These are phyloP conservation scores for Conchocele bisecta DNA, from an alignment of 2,888 invertebrate species.

Conservation along the genomic window DNA sequence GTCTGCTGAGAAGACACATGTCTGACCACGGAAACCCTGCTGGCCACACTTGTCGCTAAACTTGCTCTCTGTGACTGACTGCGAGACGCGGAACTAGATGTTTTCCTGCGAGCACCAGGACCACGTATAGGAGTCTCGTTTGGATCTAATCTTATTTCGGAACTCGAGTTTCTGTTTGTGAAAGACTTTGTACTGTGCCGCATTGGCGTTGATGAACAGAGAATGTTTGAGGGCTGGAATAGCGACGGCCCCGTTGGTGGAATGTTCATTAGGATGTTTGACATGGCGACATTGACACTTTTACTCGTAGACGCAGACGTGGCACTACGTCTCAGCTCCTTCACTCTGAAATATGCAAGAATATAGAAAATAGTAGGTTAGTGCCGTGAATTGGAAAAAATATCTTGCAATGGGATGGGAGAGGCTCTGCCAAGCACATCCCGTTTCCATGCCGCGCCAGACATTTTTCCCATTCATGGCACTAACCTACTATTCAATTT, in stretches of 20 bases:
- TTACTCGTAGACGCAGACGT: slow-evolving; percentile 56
- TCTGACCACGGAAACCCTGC: slow-evolving; percentile 28
- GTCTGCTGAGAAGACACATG: slow-evolving; percentile 24
- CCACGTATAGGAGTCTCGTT: slow-evolving; percentile 74
- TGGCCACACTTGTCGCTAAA: slow-evolving; percentile 37
- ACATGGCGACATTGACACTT: slow-evolving; percentile 64
- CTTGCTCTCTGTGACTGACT: slow-evolving; percentile 20
- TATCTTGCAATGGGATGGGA: not conserved
- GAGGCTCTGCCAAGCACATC: not conserved
- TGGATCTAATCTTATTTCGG: slow-evolving; percentile 69
- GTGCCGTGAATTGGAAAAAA: too few species aligned
- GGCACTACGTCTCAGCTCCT: slow-evolving; percentile 68
- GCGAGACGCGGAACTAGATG: slow-evolving; percentile 39
- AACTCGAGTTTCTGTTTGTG: slow-evolving; percentile 45
- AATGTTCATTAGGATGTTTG: slow-evolving; percentile 74
- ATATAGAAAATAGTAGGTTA: too few species aligned
- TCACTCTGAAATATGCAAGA: slow-evolving; percentile 66
- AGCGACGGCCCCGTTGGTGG: slow-evolving; percentile 73
- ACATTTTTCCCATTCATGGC: too few species aligned
- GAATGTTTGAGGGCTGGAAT: slow-evolving; percentile 76
- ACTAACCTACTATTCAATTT: too few species aligned
- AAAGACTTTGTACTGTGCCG: slow-evolving; percentile 58
- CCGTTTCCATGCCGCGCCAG: not conserved
- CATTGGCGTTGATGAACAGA: slow-evolving; percentile 76
- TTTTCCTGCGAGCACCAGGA: slow-evolving; percentile 67